phyloP scores from a whole-genome alignment of 2,888 invertebrate species.

The Cerastoderma edule region DNA sequence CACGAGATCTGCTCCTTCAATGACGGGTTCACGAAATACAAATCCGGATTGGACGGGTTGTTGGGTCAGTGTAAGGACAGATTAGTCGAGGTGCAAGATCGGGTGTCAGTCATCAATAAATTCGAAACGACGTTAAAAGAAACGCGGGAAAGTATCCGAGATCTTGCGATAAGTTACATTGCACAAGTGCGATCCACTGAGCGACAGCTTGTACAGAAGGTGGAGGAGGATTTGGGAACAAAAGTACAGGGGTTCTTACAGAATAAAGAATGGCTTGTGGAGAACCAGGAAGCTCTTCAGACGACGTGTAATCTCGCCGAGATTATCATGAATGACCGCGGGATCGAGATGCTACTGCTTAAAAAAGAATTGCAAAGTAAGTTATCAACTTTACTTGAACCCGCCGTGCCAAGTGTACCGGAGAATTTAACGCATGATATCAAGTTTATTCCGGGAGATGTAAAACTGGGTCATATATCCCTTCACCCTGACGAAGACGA shows the following conservation, averaged over 20 bases:
- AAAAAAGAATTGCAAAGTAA: conserved; percentile 82
- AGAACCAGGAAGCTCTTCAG: conserved; percentile 77
- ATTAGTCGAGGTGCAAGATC: conserved; percentile 68
- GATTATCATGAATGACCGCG: conserved; percentile 80
- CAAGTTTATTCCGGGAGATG: conserved; percentile 78
- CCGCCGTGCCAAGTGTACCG: conserved; percentile 68
- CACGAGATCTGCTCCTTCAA: conserved; percentile 82
- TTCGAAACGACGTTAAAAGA: conserved; percentile 79
- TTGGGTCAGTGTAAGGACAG: conserved; percentile 71
- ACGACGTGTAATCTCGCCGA: conserved; percentile 80
- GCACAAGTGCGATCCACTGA: conserved; percentile 62
- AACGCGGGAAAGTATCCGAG: conserved; percentile 80
- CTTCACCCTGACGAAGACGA: conserved; percentile 43
- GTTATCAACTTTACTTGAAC: conserved; percentile 75
- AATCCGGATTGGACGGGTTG: conserved; percentile 69
- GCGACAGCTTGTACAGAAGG: conserved; percentile 75
- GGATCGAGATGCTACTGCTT: conserved; percentile 81
- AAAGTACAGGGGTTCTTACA: conserved; percentile 76
- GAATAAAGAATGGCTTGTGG: conserved; percentile 77
- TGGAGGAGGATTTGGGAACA: conserved; percentile 77
- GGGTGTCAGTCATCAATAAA: conserved; percentile 77
- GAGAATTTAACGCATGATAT: conserved; percentile 67
- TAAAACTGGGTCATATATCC: conserved; percentile 73
- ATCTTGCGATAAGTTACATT: conserved; percentile 79
- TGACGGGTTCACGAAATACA: conserved; percentile 80